Percentiles rank a stretch among this genome's conserved stretches.
Evolutionary conservation across 1,140 invertebrate genomes (phyloP).

Genomic region (Dendroctonus ponderosae): DNA sequence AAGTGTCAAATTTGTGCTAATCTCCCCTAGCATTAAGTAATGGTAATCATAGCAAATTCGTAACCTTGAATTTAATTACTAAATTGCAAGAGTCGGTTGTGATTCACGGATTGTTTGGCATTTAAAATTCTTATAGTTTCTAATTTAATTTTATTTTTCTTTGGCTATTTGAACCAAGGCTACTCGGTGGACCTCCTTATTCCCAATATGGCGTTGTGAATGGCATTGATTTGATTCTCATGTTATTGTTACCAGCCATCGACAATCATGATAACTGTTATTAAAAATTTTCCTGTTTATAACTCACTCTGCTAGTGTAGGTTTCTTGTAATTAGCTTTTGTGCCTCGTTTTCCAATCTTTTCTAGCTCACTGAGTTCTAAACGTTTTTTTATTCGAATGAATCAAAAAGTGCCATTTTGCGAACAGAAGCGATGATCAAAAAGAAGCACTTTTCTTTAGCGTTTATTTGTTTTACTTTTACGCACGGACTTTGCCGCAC

Average conservation of each 20-base stretch:
- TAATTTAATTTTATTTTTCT: constrained; percentile 39
- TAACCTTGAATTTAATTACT: constrained; percentile 48
- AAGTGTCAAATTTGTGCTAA: not conserved
- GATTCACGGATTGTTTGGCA: constrained; percentile 47
- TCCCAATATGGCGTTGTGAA: constrained; percentile 23
- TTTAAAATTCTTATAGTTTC: constrained; percentile 45
- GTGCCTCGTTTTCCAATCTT: too few relatives aligned
- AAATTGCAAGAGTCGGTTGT: constrained; percentile 43
- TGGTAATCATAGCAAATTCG: constrained; percentile 44
- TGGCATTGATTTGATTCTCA: constrained; percentile 32
- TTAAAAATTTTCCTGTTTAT: too few relatives aligned
- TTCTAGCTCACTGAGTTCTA: too few relatives aligned
- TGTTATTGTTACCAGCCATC: constrained; percentile 8
- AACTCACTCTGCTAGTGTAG: too few relatives aligned
- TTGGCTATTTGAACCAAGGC: constrained; percentile 34
- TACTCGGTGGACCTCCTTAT: constrained; percentile 29
- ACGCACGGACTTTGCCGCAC: too few relatives aligned
- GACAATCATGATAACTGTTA: too few relatives aligned
- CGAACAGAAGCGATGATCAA: too few relatives aligned
- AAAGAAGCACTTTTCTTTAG: too few relatives aligned
- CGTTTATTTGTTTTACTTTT: too few relatives aligned
- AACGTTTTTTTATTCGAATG: too few relatives aligned
- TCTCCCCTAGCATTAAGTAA: constrained; percentile 22
- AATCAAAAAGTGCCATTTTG: too few relatives aligned
- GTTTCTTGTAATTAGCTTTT: too few relatives aligned